Conservation (phyloP, 2,797 vertebrate genomes). For the Trichosurus vulpecula region DNA sequence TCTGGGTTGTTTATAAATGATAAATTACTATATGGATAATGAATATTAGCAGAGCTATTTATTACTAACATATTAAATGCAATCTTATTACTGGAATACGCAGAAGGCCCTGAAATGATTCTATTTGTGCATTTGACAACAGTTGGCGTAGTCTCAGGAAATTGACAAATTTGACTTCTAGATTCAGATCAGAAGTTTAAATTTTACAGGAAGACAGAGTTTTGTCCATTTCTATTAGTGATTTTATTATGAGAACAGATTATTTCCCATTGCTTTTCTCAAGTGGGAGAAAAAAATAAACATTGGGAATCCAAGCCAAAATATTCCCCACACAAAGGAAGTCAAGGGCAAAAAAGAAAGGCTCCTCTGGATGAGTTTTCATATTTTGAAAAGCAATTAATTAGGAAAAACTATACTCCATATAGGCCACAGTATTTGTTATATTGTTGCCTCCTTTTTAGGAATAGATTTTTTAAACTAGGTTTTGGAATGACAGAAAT, state of each 20-base stretch:
- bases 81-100: not conserved
- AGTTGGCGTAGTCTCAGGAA: not conserved
- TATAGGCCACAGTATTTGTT: not conserved
- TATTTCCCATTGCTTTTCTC: not conserved
- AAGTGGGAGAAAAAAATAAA: not conserved
- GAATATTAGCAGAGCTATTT: not conserved
- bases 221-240: constrained; percentile 4
- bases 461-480: not conserved
- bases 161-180: not conserved
- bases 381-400: constrained; percentile 45
- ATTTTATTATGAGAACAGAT: not conserved
- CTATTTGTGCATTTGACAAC: not conserved
- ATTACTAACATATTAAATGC: not conserved
- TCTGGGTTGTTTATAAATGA: not conserved
- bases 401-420: constrained; percentile 12
- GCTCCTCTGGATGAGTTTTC: not conserved
- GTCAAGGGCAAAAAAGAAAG: not conserved
- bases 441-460: not conserved
- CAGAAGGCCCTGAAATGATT: not conserved
- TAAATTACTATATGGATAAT: not conserved
- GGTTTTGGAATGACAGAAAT: not conserved
- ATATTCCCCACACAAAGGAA: not conserved
- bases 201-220: not conserved
- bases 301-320: not conserved
- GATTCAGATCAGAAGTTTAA: not conserved